Evolutionary conservation across 2,888 invertebrate species (phyloP), one percentile per base, ranked within the genome.

Genomic region (Plagiodera versicolora): DNA sequence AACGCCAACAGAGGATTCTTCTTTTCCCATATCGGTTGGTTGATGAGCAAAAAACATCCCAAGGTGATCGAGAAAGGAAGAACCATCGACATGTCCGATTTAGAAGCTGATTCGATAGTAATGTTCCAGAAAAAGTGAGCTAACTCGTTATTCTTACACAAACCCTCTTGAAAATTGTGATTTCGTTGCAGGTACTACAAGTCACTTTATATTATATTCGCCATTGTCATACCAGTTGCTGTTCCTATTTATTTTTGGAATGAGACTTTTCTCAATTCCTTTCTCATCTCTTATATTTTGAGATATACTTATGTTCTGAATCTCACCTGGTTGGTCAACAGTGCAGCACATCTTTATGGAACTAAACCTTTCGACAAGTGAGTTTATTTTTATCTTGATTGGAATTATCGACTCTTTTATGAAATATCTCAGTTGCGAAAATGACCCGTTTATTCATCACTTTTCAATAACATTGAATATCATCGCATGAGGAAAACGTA

Each of bases 11-110:
- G 95, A 63, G 98, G 97, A 1, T 95, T 97, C 81, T 96, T 95
- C 80, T 97, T 95, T 81, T 84, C 95, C 0, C 96, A 97, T 77
- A 88, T 95, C 35, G 96, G 96, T 18, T 97, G 96, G 97, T 83
- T 96, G 18, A 89, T 92, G 88, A 87, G 90, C 86, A 86, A 87
- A 71, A 95, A 96, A 77, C 95, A 95, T 77, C 93, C 94, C 0
- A 90, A 91, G 61, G 94, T 96, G 1, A 81, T 90, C 51, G 81
- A 81, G 18, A 89, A 90, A 73, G 95, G 96, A 20, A 84, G 83
- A 56, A 86, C 86, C 71, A 82, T 95, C n/a, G 92, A 96, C 75
- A 87, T 94, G 84, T 87, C 85, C 32, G 96, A 97, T 76, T 84
- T 96, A 18, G 67, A 82, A 20, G 82, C 82, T 18, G 95, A 96